Conservation (phyloP, 1,140 invertebrate species). For the Odontomachus brunneus region DNA sequence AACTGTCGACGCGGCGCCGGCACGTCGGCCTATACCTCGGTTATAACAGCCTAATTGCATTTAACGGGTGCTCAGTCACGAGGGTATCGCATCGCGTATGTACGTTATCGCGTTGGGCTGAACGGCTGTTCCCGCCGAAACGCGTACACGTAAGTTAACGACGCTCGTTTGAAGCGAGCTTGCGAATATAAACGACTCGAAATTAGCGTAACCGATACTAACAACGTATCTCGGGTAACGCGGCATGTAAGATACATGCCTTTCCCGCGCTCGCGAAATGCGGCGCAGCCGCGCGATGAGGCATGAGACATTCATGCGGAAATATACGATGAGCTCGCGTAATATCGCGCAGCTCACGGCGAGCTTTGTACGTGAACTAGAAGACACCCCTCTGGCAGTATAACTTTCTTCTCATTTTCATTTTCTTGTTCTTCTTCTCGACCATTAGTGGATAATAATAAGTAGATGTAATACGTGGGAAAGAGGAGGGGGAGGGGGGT, state of each 20-base stretch:
- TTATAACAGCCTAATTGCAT: constrained; percentile 74
- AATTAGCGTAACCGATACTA: constrained; percentile 46
- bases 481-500: no score
- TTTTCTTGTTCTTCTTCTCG: no score
- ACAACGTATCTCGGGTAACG: constrained; percentile 6
- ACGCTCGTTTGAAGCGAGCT: constrained; percentile 3
- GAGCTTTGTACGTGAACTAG: neutral
- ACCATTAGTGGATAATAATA: no score
- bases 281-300: neutral
- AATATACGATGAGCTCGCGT: constrained; percentile 26
- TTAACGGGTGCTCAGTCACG: constrained; percentile 72
- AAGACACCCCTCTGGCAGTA: neutral
- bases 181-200: neutral
- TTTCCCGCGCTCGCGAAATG: constrained; percentile 18
- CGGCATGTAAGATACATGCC: constrained; percentile 1
- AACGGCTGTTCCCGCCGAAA: neutral
- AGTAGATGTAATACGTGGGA: no score
- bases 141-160: neutral
- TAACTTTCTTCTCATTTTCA: neutral
- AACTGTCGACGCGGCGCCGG: constrained; percentile 62
- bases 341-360: neutral
- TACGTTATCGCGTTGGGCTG: neutral
- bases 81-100: constrained; percentile 33
- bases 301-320: constrained; percentile 34
- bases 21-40: neutral